Conservation (phyloP, 2,797 vertebrate genomes). For the Xiphophorus birchmanni region DNA sequence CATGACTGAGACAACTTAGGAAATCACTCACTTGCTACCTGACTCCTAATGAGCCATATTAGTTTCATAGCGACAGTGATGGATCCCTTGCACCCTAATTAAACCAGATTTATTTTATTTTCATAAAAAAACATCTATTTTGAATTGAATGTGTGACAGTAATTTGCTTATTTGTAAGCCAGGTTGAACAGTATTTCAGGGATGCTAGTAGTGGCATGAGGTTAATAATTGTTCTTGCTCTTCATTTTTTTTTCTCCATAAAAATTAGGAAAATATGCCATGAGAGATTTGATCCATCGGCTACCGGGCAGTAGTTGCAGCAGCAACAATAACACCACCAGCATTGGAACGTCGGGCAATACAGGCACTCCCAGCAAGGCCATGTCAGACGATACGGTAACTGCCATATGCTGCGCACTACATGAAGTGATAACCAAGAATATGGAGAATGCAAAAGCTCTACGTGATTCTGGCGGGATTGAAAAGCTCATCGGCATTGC, state of each 20-base stretch:
- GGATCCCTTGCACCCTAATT: background rate
- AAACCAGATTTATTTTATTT: background rate
- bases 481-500: conserved; percentile 98
- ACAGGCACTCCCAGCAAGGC: conserved; percentile 88
- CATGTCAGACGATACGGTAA: conserved; percentile 98
- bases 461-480: conserved; percentile 96
- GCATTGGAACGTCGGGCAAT: conserved; percentile 84
- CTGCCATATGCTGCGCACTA: conserved; percentile 97
- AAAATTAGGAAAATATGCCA: conserved; percentile 94
- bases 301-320: conserved; percentile 90
- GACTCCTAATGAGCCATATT: background rate
- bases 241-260: conserved; percentile 22
- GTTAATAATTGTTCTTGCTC: conserved; percentile 7
- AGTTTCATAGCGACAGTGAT: background rate
- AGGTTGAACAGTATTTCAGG: background rate
- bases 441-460: conserved; percentile 99
- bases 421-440: conserved; percentile 99
- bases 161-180: background rate
- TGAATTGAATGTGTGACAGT: background rate
- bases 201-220: background rate
- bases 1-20: conserved; percentile 16
- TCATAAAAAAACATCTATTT: background rate
- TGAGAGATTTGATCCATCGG: conserved; percentile 97
- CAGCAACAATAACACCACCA: conserved; percentile 83
- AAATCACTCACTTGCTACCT: conserved; percentile 2